These are phyloP conservation scores for Labeo catla DNA, from an alignment of 2,113 vertebrate species.

Conservation along the genomic window DNA sequence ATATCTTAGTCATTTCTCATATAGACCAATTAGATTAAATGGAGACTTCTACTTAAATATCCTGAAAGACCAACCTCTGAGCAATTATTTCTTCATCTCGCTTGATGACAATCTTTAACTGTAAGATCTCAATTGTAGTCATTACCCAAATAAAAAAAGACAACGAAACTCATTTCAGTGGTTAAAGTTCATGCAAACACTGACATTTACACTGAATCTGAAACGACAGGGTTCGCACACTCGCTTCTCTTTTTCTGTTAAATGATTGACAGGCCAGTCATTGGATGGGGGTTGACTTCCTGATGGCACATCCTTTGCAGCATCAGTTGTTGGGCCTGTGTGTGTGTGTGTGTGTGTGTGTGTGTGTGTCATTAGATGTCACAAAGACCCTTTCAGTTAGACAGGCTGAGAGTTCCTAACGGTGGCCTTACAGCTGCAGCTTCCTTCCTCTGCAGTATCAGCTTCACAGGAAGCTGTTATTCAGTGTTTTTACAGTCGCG, in stretches of 20 bases:
- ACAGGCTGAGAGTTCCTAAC: slow-evolving; percentile 53
- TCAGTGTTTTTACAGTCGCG: neutral
- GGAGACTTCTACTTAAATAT: neutral
- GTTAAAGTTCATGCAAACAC: neutral
- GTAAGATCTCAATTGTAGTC: neutral
- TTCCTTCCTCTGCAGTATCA: slow-evolving; percentile 60
- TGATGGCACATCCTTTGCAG: slow-evolving; percentile 21
- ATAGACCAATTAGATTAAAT: no score
- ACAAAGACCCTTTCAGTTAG: slow-evolving; percentile 54
- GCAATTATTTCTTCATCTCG: neutral
- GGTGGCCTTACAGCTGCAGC: slow-evolving; percentile 56
- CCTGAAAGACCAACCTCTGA: neutral
- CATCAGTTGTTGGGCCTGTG: neutral
- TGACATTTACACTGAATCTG: neutral
- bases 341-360: slow-evolving; percentile 35
- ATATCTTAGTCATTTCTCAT: no score
- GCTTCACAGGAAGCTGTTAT: slow-evolving; percentile 27
- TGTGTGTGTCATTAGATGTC: slow-evolving; percentile 37
- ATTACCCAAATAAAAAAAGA: neutral
- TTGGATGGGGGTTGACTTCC: slow-evolving; percentile 22
- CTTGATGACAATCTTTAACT: neutral
- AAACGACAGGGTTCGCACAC: neutral
- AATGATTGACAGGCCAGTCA: slow-evolving; percentile 21
- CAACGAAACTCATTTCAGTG: neutral
- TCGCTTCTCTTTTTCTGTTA: neutral